These are phyloP conservation scores for Clarias pachynema DNA, from an alignment of 2,797 vertebrate species.

Conservation along the genomic window DNA sequence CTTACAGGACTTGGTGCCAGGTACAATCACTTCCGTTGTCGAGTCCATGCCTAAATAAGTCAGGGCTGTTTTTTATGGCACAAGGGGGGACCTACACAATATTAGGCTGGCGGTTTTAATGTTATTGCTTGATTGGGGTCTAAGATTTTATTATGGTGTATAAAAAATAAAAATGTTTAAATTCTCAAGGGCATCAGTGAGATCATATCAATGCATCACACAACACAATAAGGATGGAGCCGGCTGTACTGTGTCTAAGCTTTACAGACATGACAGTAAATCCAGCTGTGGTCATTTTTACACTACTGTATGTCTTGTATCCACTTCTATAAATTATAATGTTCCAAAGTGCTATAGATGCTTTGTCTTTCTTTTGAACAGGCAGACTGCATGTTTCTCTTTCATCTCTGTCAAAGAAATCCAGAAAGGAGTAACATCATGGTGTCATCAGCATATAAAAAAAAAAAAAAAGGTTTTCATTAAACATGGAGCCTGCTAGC, in stretches of 20 bases:
- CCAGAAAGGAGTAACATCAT: too few relatives aligned
- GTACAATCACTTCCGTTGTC: too few relatives aligned
- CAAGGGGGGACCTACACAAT: too few relatives aligned
- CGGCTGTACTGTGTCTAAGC: background rate
- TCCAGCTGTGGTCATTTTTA: slow-evolving; percentile 9
- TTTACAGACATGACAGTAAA: background rate
- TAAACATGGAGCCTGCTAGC: too few relatives aligned
- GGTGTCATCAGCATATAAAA: too few relatives aligned
- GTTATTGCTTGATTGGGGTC: background rate
- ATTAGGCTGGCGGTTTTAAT: too few relatives aligned
- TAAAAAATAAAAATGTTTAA: background rate
- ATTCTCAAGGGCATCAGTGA: background rate
- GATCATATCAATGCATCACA: background rate
- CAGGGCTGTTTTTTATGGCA: too few relatives aligned
- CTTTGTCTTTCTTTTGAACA: background rate
- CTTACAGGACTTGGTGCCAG: too few relatives aligned
- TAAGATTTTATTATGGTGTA: background rate
- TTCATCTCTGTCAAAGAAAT: too few relatives aligned
- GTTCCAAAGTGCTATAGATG: background rate
- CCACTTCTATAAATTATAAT: background rate
- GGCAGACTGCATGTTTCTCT: background rate
- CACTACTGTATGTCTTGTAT: background rate
- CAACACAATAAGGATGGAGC: background rate
- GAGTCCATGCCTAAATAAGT: too few relatives aligned
- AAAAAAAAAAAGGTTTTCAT: too few relatives aligned